These are phyloP conservation scores for Emydoidea blandingii DNA, from an alignment of 2,797 vertebrate genomes.

Conservation along the genomic window DNA sequence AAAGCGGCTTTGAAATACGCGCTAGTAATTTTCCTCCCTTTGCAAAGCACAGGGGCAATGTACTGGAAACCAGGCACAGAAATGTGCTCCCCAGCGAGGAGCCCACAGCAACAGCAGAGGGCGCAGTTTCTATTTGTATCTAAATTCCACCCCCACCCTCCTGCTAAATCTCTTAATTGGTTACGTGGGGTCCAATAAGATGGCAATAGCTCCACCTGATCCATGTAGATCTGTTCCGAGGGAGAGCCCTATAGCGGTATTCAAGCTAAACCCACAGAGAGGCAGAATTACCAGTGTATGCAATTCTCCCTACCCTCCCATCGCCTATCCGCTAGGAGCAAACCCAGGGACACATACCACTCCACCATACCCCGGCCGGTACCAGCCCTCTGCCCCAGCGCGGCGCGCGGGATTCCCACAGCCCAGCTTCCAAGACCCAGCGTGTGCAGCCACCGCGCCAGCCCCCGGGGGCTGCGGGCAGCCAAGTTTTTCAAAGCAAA, in stretches of 20 bases:
- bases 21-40: constrained; percentile 5
- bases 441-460: too few relatives aligned
- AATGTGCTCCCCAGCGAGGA: not conserved
- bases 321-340: too few relatives aligned
- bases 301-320: not conserved
- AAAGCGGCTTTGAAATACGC: constrained; percentile 38
- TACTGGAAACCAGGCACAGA: not conserved
- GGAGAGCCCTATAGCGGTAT: not conserved
- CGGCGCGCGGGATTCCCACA: not conserved
- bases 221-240: not conserved
- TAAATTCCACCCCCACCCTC: constrained; percentile 41
- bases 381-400: not conserved
- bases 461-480: not conserved
- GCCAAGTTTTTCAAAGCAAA: not conserved
- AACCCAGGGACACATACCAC: too few relatives aligned
- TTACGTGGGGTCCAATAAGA: constrained; percentile 71
- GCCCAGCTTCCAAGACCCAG: too few relatives aligned
- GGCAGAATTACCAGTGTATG: not conserved
- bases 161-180: constrained; percentile 73
- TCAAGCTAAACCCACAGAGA: not conserved
- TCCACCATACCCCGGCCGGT: not conserved
- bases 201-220: not conserved
- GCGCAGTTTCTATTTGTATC: constrained; percentile 76
- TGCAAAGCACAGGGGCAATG: not conserved
- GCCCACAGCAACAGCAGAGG: constrained; percentile 69